Percentiles rank a stretch among this genome's conserved stretches.
Evolutionary conservation across 2,888 invertebrate species (phyloP).

Genomic region (Pseudococcus longispinus): DNA sequence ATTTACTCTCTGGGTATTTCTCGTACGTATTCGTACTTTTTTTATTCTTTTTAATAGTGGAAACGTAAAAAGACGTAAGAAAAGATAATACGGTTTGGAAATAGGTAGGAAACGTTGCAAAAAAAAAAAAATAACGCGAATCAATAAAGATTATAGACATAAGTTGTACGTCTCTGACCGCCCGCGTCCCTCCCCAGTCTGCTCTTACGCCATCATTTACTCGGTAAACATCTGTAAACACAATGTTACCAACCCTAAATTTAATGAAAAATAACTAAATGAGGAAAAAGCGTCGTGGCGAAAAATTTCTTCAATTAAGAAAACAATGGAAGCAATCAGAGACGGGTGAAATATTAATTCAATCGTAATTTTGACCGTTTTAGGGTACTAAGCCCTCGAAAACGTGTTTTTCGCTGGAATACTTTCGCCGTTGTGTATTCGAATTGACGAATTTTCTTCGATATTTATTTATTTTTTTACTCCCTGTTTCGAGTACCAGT

Average conservation of each 20-base stretch:
- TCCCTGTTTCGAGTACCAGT: not conserved
- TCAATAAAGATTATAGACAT: conserved; percentile 20
- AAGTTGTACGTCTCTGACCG: not conserved
- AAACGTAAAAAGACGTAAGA: not conserved
- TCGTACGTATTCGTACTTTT: not conserved
- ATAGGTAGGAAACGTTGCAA: not conserved
- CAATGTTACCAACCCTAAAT: not conserved
- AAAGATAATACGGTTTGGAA: not conserved
- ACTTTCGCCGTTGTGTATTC: not conserved
- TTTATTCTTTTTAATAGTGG: not conserved
- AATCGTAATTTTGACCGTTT: not conserved
- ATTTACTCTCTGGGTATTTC: not conserved
- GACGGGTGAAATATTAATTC: conserved; percentile 5
- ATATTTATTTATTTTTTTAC: not conserved
- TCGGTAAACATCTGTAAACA: not conserved
- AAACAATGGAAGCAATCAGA: conserved; percentile 19
- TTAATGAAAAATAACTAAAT: conserved; percentile 38
- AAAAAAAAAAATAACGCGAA: not conserved
- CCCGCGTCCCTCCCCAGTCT: not conserved
- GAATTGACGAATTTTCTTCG: not conserved
- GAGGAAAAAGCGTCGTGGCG: not conserved
- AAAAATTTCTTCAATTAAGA: conserved; percentile 33
- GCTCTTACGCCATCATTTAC: not conserved
- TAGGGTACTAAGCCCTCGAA: not conserved
- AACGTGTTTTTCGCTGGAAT: not conserved